Percentiles rank a stretch among this genome's conserved stretches.
phyloP scores from a whole-genome alignment of 2,888 invertebrate genomes.

The Anticlea derivata region DNA sequence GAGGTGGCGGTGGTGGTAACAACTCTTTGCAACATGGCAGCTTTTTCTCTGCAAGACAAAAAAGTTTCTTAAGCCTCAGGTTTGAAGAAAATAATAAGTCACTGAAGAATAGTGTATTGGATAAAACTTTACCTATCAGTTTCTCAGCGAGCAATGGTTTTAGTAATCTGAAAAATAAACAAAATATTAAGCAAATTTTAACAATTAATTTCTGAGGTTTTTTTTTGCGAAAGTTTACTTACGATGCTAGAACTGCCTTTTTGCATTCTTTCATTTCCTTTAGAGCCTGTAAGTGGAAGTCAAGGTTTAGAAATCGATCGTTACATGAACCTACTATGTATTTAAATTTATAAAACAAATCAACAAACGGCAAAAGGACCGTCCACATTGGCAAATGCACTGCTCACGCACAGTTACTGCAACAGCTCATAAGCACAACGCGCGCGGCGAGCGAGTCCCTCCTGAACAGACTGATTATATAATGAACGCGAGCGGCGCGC shows the following conservation, averaged over 20 bases:
- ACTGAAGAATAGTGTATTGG: background rate
- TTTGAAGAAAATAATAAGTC: conserved; percentile 2
- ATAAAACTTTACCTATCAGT: conserved; percentile 46
- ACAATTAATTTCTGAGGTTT: too few relatives aligned
- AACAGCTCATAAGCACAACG: too few relatives aligned
- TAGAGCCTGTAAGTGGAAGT: conserved; percentile 59
- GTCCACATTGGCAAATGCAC: too few relatives aligned
- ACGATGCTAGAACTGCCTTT: conserved; percentile 66
- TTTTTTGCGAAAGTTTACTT: conserved; percentile 42
- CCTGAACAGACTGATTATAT: too few relatives aligned
- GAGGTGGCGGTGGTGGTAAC: conserved; percentile 54
- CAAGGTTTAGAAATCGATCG: conserved; percentile 1
- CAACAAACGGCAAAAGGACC: too few relatives aligned
- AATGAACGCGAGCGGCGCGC: too few relatives aligned
- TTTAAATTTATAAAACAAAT: too few relatives aligned
- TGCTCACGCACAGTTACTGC: too few relatives aligned
- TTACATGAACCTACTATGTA: background rate
- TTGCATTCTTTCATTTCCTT: conserved; percentile 75
- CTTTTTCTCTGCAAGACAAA: conserved; percentile 29
- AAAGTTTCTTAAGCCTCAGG: background rate
- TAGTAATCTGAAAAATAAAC: conserved; percentile 60
- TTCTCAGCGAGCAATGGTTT: conserved; percentile 63
- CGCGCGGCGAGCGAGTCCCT: too few relatives aligned
- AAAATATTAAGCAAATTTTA: background rate
- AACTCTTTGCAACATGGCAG: conserved; percentile 40